phyloP scores from a whole-genome alignment of 2,888 invertebrate genomes.

The Crepidodera aurea region DNA sequence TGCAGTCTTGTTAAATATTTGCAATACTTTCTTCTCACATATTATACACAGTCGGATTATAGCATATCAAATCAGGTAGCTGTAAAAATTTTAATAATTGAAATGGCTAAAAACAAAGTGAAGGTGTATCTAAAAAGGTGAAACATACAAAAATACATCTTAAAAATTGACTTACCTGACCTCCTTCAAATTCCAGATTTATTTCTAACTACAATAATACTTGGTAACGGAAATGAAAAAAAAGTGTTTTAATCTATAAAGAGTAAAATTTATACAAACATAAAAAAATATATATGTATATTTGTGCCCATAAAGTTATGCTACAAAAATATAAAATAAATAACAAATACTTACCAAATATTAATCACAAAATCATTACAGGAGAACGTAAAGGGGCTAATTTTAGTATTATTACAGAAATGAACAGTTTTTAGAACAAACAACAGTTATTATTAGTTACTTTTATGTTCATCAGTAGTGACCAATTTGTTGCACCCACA shows the following conservation, averaged over 20 bases:
- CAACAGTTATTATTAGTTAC: constrained; percentile 23
- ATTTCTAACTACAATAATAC: neutral
- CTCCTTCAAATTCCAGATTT: neutral
- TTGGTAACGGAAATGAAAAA: neutral
- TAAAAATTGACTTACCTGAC: neutral
- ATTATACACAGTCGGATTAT: too few species aligned
- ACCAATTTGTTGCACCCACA: constrained; percentile 53
- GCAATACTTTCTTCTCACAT: too few species aligned
- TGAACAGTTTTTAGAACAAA: constrained; percentile 23
- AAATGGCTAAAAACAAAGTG: too few species aligned
- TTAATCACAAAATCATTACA: neutral
- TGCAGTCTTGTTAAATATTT: too few species aligned
- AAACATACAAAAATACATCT: neutral
- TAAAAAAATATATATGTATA: too few species aligned
- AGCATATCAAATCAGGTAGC: too few species aligned
- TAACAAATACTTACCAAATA: neutral
- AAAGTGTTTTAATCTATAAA: neutral
- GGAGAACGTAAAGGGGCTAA: neutral
- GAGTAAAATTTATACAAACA: too few species aligned
- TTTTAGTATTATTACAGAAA: constrained; percentile 16
- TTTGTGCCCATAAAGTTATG: neutral
- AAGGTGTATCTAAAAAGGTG: too few species aligned
- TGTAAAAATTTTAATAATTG: too few species aligned
- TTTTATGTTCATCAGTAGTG: constrained; percentile 15
- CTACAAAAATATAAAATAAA: neutral